Percentiles rank a stretch among this genome's conserved stretches.
These are phyloP conservation scores for Eospalax fontanierii DNA, from an alignment of 2,797 vertebrate species.

Conservation along the genomic window DNA sequence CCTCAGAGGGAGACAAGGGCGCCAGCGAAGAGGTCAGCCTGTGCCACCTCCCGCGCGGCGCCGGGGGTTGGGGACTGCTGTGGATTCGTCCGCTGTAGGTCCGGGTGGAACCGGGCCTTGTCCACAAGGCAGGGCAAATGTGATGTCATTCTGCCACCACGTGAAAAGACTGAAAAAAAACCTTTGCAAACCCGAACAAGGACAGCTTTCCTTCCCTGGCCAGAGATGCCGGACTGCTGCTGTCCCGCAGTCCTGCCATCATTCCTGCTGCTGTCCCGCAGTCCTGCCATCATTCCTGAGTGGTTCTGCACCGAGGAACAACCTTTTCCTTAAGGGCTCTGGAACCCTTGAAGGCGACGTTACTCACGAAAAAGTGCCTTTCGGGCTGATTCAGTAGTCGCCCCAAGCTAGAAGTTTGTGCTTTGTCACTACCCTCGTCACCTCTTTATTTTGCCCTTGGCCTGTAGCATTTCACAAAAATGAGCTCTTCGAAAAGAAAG, in stretches of 20 bases:
- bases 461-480: constrained; percentile 89
- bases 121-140: background rate
- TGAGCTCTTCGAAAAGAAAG: constrained; percentile 64
- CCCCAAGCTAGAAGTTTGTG: constrained; percentile 69
- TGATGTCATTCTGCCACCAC: background rate
- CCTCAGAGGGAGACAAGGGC: background rate
- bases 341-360: background rate
- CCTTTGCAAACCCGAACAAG: background rate
- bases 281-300: background rate
- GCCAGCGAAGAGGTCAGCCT: background rate
- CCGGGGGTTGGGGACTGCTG: background rate
- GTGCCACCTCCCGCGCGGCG: background rate
- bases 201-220: background rate
- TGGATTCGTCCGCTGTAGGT: background rate
- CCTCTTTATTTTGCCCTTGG: constrained; percentile 82
- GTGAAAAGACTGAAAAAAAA: background rate
- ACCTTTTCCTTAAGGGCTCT: background rate
- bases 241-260: background rate
- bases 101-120: background rate
- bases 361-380: constrained; percentile 60
- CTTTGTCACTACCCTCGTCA: constrained; percentile 49
- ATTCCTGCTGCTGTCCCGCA: background rate
- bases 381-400: constrained; percentile 56
- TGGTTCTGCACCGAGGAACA: background rate
- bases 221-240: accelerated